Conservation (phyloP, 2,797 vertebrate species). For the Pangasius macronema region DNA sequence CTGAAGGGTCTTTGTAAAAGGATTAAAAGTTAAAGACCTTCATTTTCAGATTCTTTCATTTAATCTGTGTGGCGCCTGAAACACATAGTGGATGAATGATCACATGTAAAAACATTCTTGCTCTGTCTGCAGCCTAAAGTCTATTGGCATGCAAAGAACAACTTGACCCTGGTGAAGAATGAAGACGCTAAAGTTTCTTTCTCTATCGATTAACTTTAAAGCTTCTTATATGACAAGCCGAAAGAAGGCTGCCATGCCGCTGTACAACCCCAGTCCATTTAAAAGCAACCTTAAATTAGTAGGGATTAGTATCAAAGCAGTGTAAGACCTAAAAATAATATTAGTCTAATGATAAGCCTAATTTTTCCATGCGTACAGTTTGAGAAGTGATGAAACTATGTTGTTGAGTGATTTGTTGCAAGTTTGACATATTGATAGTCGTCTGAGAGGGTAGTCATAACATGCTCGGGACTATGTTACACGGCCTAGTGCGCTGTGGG, state of each 20-base stretch:
- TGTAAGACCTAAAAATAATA: slow-evolving; percentile 36
- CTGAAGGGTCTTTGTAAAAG: slow-evolving; percentile 90
- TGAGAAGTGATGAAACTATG: slow-evolving; percentile 41
- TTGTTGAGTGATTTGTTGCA: slow-evolving; percentile 48
- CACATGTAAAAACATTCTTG: slow-evolving; percentile 88
- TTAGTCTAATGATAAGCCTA: slow-evolving; percentile 31
- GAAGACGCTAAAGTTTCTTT: slow-evolving; percentile 77
- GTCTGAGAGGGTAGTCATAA: slow-evolving; percentile 48
- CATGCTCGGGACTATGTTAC: slow-evolving; percentile 40
- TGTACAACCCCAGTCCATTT: neutral
- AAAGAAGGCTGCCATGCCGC: slow-evolving; percentile 8
- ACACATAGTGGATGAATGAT: slow-evolving; percentile 85
- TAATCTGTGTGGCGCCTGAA: slow-evolving; percentile 92
- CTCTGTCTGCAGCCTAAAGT: slow-evolving; percentile 79
- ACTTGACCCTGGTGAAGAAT: slow-evolving; percentile 85
- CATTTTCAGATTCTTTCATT: slow-evolving; percentile 91
- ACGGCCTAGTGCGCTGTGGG: slow-evolving; percentile 28
- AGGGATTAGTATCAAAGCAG: slow-evolving; percentile 31
- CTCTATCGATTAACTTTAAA: slow-evolving; percentile 67
- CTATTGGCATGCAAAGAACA: slow-evolving; percentile 70
- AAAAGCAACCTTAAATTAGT: slow-evolving; percentile 22
- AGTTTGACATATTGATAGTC: slow-evolving; percentile 45
- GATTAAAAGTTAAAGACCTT: slow-evolving; percentile 92
- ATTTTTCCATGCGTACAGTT: slow-evolving; percentile 28
- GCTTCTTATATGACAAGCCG: slow-evolving; percentile 74